Conservation (phyloP, 2,888 invertebrate genomes). For the Ptilodon capucinus region DNA sequence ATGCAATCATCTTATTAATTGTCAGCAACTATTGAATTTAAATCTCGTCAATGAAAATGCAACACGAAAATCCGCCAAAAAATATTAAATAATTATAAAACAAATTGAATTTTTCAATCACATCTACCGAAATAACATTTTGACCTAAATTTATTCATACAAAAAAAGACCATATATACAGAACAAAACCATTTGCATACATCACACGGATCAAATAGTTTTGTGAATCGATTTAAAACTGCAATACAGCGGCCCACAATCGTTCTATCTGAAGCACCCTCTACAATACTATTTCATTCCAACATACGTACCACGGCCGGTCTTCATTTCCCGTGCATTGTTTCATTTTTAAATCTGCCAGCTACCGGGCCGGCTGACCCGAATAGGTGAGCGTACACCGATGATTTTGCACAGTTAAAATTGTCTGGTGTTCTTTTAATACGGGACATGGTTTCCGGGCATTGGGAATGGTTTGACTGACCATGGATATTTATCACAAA, state of each 20-base stretch:
- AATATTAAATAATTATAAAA: too few relatives aligned
- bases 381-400: slow-evolving; percentile 56
- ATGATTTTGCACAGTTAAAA: slow-evolving; percentile 72
- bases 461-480: background rate
- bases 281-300: slow-evolving; percentile 46
- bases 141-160: background rate
- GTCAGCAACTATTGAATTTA: too few relatives aligned
- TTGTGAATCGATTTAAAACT: slow-evolving; percentile 37
- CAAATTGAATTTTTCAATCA: too few relatives aligned
- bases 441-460: slow-evolving; percentile 7
- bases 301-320: slow-evolving; percentile 41
- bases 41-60: too few relatives aligned
- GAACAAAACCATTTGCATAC: slow-evolving; percentile 18
- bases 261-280: slow-evolving; percentile 32
- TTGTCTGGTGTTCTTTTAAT: slow-evolving; percentile 53
- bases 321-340: slow-evolving; percentile 59
- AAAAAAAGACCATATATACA: slow-evolving; percentile 1
- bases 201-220: slow-evolving; percentile 25
- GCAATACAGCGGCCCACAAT: slow-evolving; percentile 26
- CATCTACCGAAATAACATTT: too few relatives aligned
- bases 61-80: too few relatives aligned
- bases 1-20: too few relatives aligned
- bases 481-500: too few relatives aligned
- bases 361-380: slow-evolving; percentile 58
- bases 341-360: slow-evolving; percentile 61